Evolutionary conservation across 2,888 invertebrate genomes (phyloP), one percentile per base, ranked within the genome.

Genomic region (Apamea monoglypha): DNA sequence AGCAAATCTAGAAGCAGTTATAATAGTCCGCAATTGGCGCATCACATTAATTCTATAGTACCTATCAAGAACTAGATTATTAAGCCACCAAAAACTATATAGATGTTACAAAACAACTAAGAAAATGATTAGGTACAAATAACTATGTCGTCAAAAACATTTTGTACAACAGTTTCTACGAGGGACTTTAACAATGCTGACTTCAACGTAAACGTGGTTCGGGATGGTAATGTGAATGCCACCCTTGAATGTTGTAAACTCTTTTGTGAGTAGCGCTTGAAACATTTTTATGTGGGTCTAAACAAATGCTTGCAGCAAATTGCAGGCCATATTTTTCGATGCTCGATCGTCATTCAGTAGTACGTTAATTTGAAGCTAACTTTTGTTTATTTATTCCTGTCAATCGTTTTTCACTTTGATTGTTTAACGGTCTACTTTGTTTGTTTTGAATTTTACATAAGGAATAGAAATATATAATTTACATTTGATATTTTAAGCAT

Each of bases 231-330:
- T 74, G 74, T 50, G 67, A 85, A 87, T 85, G 21, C 74, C 64
- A 80, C 50, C 61, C 69, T 74, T 44, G 76, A 85, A 76, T 47
- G 63, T 70, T 78, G 59, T 59, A 81, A 80, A 81, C 85, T 84
- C 67, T 83, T 81, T 69, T n/a, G 47, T 40, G 56, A 63, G 64
- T 40, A 63, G 36, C 72, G 59, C 66, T 74, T 56, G 75, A 79
- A 88, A 72, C 18, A 44, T 68, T 85, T 78, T 71, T 78, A 63
- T 67, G 66, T 76, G 59, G 61, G 25, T 25, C 47, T 56, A 71
- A 76, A 79, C 61, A 77, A 85, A 88, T 77, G 68, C 70, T 74
- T 86, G 68, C n/a, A 70, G 53, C 4, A 78, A 76, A 80, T 76
- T n/a, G 68, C 44, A 66, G 25, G 21, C 29, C 14, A 69, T 82